These are phyloP conservation scores for Smithornis capensis DNA, from an alignment of 2,113 vertebrate species.

Conservation along the genomic window DNA sequence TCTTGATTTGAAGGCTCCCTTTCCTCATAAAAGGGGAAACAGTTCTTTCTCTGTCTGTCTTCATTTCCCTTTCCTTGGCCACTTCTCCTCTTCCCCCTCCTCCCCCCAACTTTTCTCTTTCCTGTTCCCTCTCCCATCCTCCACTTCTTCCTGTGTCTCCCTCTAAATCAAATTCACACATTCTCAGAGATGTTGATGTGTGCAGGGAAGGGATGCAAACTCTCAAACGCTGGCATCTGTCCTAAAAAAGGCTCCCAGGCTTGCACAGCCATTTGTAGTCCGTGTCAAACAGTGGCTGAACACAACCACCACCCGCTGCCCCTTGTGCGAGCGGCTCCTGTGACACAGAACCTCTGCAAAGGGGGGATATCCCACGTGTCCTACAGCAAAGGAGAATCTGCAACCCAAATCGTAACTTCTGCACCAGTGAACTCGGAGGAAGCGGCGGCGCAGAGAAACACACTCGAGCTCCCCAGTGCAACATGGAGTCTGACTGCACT, in stretches of 20 bases:
- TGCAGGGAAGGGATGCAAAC: background rate
- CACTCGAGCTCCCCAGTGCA: background rate
- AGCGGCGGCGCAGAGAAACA: background rate
- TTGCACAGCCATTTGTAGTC: background rate
- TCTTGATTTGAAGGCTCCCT: conserved; percentile 45
- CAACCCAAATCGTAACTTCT: background rate
- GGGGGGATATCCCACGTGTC: background rate
- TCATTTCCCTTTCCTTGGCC: conserved; percentile 47
- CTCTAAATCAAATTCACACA: background rate
- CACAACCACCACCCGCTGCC: too few relatives aligned
- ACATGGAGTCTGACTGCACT: background rate
- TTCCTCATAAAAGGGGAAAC: conserved; percentile 58
- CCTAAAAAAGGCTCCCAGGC: background rate
- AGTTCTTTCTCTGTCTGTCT: conserved; percentile 63
- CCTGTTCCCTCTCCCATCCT: background rate
- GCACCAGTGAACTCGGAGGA: background rate
- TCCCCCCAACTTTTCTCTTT: background rate
- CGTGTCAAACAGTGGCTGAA: background rate
- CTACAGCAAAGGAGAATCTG: background rate
- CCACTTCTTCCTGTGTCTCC: background rate
- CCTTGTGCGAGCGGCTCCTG: too few relatives aligned
- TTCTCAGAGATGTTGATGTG: background rate
- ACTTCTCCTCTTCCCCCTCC: background rate
- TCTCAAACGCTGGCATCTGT: background rate
- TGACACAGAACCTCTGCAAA: background rate